A percentile compares a stretch with the other conserved stretches of the same genome.
phyloP scores from a whole-genome alignment of 1,140 invertebrate genomes.

The Anastrepha ludens region DNA sequence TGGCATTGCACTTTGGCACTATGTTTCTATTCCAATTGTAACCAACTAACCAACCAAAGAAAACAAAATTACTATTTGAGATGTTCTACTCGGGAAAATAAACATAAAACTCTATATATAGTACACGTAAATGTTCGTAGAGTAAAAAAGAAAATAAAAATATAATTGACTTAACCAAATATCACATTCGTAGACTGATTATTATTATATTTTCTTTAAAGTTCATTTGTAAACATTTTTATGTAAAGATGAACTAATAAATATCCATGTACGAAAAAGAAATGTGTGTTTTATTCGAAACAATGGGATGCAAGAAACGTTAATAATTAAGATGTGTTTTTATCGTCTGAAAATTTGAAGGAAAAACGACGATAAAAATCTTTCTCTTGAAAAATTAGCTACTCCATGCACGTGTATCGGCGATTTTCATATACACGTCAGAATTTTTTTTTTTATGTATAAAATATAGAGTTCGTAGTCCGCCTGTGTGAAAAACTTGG shows the following conservation, averaged over 20 bases:
- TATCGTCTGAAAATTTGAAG: too few relatives aligned
- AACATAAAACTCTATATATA: background rate
- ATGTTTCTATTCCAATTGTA: too few relatives aligned
- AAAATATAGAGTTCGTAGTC: too few relatives aligned
- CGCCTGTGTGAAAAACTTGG: too few relatives aligned
- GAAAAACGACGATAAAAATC: too few relatives aligned
- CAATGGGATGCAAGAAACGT: too few relatives aligned
- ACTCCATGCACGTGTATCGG: too few relatives aligned
- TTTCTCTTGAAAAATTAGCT: too few relatives aligned
- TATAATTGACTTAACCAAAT: constrained; percentile 28
- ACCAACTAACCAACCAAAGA: background rate
- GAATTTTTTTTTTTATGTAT: too few relatives aligned
- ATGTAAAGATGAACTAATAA: constrained; percentile 25
- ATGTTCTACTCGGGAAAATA: background rate
- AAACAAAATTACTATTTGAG: background rate
- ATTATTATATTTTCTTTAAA: constrained; percentile 33
- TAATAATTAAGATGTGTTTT: too few relatives aligned
- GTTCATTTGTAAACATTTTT: constrained; percentile 24
- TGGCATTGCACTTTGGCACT: too few relatives aligned
- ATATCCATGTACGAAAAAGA: background rate
- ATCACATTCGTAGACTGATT: constrained; percentile 45
- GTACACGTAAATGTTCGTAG: constrained; percentile 12
- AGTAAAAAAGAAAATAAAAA: background rate
- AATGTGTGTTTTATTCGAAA: background rate
- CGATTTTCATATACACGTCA: too few relatives aligned